Evolutionary conservation across 2,888 invertebrate species (phyloP).

Genomic region (Drosophila mettleri): DNA sequence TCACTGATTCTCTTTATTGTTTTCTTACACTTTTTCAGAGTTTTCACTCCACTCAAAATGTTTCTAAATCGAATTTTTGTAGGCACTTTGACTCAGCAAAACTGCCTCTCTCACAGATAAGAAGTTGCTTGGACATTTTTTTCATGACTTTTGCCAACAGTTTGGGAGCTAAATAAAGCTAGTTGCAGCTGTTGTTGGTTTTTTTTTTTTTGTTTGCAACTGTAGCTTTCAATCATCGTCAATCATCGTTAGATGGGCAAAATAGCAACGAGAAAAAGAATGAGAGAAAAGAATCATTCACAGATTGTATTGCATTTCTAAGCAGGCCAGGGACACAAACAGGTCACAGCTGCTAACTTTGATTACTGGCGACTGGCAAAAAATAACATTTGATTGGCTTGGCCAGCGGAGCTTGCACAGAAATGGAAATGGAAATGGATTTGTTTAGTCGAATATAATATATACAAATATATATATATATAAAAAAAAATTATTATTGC

Average conservation of each 20-base stretch:
- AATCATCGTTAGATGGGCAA: conserved; percentile 41
- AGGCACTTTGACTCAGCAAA: not conserved
- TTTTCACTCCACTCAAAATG: no score
- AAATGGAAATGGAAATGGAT: conserved; percentile 49
- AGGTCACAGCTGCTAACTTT: conserved; percentile 65
- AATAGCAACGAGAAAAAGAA: conserved; percentile 6
- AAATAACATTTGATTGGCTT: conserved; percentile 44
- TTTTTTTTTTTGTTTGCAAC: conserved; percentile 13
- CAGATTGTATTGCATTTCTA: conserved; percentile 61
- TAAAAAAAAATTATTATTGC: conserved; percentile 2
- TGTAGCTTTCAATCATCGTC: conserved; percentile 51
- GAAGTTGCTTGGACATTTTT: conserved; percentile 20
- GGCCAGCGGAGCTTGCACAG: conserved; percentile 7
- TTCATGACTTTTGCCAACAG: conserved; percentile 5
- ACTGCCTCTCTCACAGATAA: not conserved
- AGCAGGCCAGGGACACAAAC: conserved; percentile 29
- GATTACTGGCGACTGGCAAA: conserved; percentile 55
- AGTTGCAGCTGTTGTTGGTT: conserved; percentile 18
- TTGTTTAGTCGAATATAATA: conserved; percentile 58
- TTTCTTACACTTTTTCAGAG: not conserved
- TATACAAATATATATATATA: conserved; percentile 24
- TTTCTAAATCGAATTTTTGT: not conserved
- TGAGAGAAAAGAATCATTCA: conserved; percentile 35
- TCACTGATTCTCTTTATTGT: no score
- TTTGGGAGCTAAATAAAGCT: conserved; percentile 4